Conservation (phyloP, 2,113 vertebrate species). For the Chroicocephalus ridibundus region DNA sequence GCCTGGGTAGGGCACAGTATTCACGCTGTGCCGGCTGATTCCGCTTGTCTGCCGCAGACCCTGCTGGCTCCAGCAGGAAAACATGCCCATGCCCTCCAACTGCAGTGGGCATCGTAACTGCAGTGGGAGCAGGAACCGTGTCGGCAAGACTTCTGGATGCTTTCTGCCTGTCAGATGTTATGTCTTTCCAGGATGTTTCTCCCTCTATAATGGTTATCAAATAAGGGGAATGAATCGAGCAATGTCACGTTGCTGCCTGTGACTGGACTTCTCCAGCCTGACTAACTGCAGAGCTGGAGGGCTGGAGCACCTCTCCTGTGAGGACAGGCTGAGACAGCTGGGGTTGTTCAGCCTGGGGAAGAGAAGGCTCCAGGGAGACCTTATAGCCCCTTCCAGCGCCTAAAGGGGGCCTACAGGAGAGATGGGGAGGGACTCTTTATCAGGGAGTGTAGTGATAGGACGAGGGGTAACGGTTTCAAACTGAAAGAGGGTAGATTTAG, state of each 20-base stretch:
- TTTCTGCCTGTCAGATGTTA: not conserved
- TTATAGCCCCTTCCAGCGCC: no score
- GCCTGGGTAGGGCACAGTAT: not conserved
- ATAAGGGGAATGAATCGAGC: not conserved
- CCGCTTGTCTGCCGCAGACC: not conserved
- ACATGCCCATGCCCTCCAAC: not conserved
- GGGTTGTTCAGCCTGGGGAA: no score
- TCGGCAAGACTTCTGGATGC: not conserved
- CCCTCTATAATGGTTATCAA: not conserved
- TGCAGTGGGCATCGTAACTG: accelerated
- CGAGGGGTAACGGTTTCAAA: no score
- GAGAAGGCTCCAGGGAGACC: no score
- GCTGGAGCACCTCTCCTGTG: no score
- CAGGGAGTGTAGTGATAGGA: no score
- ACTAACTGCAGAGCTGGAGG: not conserved
- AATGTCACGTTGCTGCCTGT: not conserved
- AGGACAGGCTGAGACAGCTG: no score
- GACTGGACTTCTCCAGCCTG: not conserved
- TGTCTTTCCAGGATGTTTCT: not conserved
- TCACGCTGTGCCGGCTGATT: not conserved
- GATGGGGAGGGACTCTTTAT: no score
- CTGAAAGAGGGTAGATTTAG: no score
- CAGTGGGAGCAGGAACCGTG: not conserved
- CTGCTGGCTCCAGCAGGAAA: not conserved
- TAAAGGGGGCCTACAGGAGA: no score